Evolutionary conservation across 53 echinoderm and acorn worm genomes (phyloP).

Genomic region (Hippasteria phrygiana): DNA sequence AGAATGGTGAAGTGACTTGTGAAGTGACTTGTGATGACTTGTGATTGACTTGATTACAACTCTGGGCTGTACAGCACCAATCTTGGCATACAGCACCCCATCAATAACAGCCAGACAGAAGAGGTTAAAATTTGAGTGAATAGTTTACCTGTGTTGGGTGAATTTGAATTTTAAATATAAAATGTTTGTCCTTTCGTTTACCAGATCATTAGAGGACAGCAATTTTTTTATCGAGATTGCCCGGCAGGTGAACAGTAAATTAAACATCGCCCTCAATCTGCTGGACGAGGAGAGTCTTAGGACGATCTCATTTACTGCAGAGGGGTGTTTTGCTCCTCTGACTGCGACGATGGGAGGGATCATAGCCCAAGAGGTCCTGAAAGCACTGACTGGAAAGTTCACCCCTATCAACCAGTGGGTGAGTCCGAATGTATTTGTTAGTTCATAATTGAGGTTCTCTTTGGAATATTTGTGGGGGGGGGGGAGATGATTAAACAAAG

Average conservation of each 20-base stretch:
- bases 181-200: not conserved
- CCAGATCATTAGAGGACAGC: conserved; percentile 67
- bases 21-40: too few species aligned
- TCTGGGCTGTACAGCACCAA: too few species aligned
- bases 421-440: conserved; percentile 21
- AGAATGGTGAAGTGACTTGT: too few species aligned
- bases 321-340: conserved; percentile 91
- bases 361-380: conserved; percentile 93
- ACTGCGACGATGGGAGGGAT: conserved; percentile 93
- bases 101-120: too few species aligned
- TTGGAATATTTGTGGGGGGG: too few species aligned
- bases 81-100: too few species aligned
- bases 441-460: not conserved
- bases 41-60: too few species aligned
- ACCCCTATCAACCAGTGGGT: conserved; percentile 98
- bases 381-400: conserved; percentile 97
- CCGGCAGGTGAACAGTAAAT: conserved; percentile 67
- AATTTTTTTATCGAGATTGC: conserved; percentile 71
- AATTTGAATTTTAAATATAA: not conserved
- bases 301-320: conserved; percentile 69
- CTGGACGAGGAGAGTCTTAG: conserved; percentile 65
- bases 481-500: too few species aligned
- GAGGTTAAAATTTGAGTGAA: too few species aligned
- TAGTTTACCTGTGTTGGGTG: too few species aligned
- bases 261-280: conserved; percentile 67